Evolutionary conservation across 2,888 invertebrate genomes (phyloP), one percentile per base, ranked within the genome.

Genomic region (Anthophora plumipes): DNA sequence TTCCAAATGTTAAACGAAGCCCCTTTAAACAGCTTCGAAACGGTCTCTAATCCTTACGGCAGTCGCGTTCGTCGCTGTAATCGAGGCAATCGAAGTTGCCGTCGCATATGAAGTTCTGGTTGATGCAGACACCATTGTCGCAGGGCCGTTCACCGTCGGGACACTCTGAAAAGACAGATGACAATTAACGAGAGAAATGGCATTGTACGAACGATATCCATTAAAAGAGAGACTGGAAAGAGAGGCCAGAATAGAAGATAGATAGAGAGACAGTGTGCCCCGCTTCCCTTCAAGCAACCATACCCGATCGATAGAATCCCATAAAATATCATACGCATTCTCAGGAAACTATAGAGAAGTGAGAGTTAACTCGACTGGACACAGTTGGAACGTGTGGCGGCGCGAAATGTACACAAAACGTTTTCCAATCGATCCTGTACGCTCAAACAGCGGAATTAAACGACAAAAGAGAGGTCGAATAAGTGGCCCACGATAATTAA

Each of bases 1-100:
- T 22, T 11, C 9, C 1, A 20, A 5, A 4, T 1, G 11, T 25
- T 25, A 1, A 25, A 1, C n/a, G 12, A 9, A 41, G 20, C 20
- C 12, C 22, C 3, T 14, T 0, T 1, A 5, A 14, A 43, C 4
- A 46, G 11, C n/a, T 9, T 22, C 11, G 31, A 60, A 63, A 63
- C n/a, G n/a, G 7, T 63, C 25, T 46, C 11, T 46, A 46, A 73
- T 84, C 76, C 92, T 91, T 92, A 95, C 95, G 93, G 93, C 96
- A 96, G 83, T 94, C 91, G 31, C 86, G 88, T 93, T 97, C 97
- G 86, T 97, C 96, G 89, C 95, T 95, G 50, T 94, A 93, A 75
- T 94, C 94, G 14, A 91, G 91, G 88, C 96, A 96, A 88, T 96
- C 96, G n/a, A 86, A 71, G 14, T 94, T 93, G 5, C 93, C 92